Conservation (phyloP, 2,797 vertebrate genomes). For the Tragopan temminckii region DNA sequence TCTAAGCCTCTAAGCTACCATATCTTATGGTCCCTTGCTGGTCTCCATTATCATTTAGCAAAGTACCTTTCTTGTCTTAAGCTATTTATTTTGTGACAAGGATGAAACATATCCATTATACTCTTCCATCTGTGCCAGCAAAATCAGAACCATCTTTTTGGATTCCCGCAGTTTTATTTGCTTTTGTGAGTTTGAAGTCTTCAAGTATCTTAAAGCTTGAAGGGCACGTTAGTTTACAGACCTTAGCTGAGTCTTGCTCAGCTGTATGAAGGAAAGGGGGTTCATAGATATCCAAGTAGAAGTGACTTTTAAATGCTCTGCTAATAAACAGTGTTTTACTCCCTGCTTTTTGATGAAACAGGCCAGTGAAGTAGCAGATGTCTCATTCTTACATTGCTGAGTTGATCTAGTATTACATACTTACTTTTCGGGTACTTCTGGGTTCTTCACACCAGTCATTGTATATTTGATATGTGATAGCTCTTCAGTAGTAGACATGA, state of each 20-base stretch:
- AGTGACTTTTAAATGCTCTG: neutral
- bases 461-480: neutral
- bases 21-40: neutral
- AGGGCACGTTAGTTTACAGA: neutral
- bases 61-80: neutral
- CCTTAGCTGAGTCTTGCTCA: neutral
- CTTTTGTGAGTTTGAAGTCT: neutral
- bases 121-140: neutral
- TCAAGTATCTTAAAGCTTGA: neutral
- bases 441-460: neutral
- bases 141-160: neutral
- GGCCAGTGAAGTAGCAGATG: neutral
- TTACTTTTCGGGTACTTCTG: neutral
- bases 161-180: neutral
- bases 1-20: neutral
- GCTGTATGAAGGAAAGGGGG: neutral
- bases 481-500: neutral
- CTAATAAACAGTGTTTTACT: neutral
- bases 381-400: neutral
- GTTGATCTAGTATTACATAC: neutral
- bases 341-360: neutral
- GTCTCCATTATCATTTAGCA: neutral
- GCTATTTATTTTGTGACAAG: neutral
- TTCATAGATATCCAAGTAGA: neutral
- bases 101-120: neutral